Percentiles rank a stretch among this genome's conserved stretches.
phyloP scores from a whole-genome alignment of 2,113 vertebrate genomes.

The Sebastes schlegelii region DNA sequence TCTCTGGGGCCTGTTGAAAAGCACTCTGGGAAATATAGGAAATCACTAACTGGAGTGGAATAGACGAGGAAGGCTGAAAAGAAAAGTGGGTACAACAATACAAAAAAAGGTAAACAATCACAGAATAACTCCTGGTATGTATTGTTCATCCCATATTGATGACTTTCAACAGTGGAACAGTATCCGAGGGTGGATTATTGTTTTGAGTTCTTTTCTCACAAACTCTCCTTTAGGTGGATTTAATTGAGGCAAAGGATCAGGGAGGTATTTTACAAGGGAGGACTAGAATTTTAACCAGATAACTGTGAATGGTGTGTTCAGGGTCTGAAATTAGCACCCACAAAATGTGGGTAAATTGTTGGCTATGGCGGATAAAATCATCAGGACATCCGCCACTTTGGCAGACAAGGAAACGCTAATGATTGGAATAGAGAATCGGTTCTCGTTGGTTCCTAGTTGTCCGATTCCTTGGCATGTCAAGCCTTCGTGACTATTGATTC shows the following conservation, averaged over 20 bases:
- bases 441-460: no score
- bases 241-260: constrained; percentile 20
- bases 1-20: constrained; percentile 54
- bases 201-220: constrained; percentile 24
- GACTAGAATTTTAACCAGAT: constrained; percentile 4
- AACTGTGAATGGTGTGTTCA: constrained; percentile 2
- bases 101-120: constrained; percentile 47
- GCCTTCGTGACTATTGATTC: no score
- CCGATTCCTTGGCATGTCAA: no score
- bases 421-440: no score
- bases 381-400: no score
- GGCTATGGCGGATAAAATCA: no score
- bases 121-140: constrained; percentile 47
- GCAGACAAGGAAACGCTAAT: no score
- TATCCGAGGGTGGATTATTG: constrained; percentile 16
- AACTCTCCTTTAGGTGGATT: constrained; percentile 31
- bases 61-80: constrained; percentile 43
- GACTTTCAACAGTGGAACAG: constrained; percentile 14
- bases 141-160: constrained; percentile 62
- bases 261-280: constrained; percentile 13
- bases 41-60: constrained; percentile 67
- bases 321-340: no score
- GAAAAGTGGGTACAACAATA: constrained; percentile 48
- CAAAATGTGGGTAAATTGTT: no score
- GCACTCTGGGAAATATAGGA: constrained; percentile 70